Percentiles rank a stretch among this genome's conserved stretches.
phyloP scores from a whole-genome alignment of 1,140 invertebrate genomes.

The Cydia pomonella region DNA sequence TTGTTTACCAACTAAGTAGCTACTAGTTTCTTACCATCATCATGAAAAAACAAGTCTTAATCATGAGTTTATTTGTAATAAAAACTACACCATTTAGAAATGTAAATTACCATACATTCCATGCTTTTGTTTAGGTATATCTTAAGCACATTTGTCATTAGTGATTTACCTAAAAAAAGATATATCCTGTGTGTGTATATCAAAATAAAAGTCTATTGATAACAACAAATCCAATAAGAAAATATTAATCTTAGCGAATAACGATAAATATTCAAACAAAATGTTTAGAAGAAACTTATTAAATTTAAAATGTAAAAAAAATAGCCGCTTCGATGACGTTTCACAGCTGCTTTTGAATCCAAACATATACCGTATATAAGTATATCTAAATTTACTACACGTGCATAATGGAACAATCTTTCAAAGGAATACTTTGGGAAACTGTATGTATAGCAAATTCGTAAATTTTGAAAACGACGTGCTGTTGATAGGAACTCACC shows the following conservation, averaged over 20 bases:
- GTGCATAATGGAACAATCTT: conserved; percentile 52
- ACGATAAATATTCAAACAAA: neutral
- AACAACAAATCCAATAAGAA: neutral
- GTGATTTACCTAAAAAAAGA: neutral
- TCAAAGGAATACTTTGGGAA: conserved; percentile 48
- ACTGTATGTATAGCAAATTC: conserved; percentile 56
- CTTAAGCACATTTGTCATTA: neutral
- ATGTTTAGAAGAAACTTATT: neutral
- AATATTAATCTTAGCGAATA: neutral
- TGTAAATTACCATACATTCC: too few relatives aligned
- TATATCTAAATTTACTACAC: conserved; percentile 53
- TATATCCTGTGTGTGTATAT: too few relatives aligned
- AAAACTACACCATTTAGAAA: too few relatives aligned
- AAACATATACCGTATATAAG: conserved; percentile 46
- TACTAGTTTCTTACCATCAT: too few relatives aligned
- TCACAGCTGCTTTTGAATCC: conserved; percentile 65
- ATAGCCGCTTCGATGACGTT: conserved; percentile 58
- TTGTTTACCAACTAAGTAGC: too few relatives aligned
- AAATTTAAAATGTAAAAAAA: neutral
- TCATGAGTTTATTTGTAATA: too few relatives aligned
- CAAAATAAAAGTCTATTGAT: too few relatives aligned
- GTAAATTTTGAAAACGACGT: conserved; percentile 40
- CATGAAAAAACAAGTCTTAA: too few relatives aligned
- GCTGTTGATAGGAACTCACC: conserved; percentile 63
- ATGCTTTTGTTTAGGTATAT: neutral